Conservation (phyloP, 2,113 vertebrate species). For the Nesospiza acunhae region DNA sequence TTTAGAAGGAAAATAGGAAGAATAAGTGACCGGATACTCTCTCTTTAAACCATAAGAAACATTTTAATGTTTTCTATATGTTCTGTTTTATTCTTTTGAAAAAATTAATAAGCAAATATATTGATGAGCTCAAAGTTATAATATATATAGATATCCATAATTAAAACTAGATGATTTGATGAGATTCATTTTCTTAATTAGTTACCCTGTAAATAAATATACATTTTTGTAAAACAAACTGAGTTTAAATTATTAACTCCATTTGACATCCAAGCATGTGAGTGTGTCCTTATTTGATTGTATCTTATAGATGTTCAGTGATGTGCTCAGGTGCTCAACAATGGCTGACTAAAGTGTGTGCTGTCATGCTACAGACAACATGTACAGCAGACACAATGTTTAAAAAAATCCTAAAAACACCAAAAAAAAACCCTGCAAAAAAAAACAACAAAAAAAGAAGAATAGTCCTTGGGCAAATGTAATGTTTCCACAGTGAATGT, state of each 20-base stretch:
- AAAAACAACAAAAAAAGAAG: slow-evolving; percentile 44
- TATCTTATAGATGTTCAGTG: slow-evolving; percentile 85
- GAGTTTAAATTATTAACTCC: slow-evolving; percentile 80
- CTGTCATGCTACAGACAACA: slow-evolving; percentile 78
- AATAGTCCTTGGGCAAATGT: slow-evolving; percentile 82
- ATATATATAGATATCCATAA: slow-evolving; percentile 70
- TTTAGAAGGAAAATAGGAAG: slow-evolving; percentile 55
- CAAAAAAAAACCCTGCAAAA: slow-evolving; percentile 57
- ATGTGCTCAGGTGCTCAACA: slow-evolving; percentile 82
- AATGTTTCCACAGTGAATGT: slow-evolving; percentile 93
- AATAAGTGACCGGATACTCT: slow-evolving; percentile 70
- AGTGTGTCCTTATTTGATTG: slow-evolving; percentile 81
- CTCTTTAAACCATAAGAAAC: slow-evolving; percentile 72
- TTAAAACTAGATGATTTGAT: slow-evolving; percentile 75
- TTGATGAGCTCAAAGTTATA: slow-evolving; percentile 60
- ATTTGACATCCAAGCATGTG: slow-evolving; percentile 90
- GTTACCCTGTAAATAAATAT: slow-evolving; percentile 90
- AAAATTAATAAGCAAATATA: slow-evolving; percentile 28
- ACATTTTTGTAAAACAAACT: slow-evolving; percentile 84
- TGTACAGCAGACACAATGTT: slow-evolving; percentile 75
- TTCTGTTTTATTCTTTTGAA: slow-evolving; percentile 57
- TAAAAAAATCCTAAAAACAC: slow-evolving; percentile 64
- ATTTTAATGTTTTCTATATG: slow-evolving; percentile 66
- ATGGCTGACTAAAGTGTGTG: slow-evolving; percentile 79
- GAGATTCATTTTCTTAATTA: slow-evolving; percentile 83